phyloP scores from a whole-genome alignment of 2,888 invertebrate species.

The Hirtodrosophila confusa region DNA sequence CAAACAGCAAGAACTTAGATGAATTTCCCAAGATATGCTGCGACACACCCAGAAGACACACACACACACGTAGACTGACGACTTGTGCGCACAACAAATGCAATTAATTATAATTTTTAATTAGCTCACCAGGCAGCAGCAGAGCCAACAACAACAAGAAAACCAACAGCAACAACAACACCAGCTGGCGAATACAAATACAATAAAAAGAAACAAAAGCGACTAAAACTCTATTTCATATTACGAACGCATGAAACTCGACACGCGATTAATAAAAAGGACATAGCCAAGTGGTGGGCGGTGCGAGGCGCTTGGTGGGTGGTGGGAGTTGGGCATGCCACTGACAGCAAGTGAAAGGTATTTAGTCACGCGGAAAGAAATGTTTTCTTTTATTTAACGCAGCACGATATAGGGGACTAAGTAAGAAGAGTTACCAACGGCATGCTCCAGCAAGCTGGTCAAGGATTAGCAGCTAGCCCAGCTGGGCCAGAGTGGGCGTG shows the following conservation, averaged over 20 bases:
- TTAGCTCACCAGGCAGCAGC: constrained; percentile 62
- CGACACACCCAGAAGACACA: constrained; percentile 67
- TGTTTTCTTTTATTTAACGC: constrained; percentile 72
- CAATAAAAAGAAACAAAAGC: constrained; percentile 46
- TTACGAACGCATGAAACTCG: constrained; percentile 71
- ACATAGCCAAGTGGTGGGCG: constrained; percentile 55
- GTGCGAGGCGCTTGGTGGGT: not conserved
- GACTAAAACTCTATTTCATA: constrained; percentile 66
- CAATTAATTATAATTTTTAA: constrained; percentile 79
- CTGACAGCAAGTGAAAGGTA: constrained; percentile 79
- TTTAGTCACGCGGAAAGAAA: constrained; percentile 78
- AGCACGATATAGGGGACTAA: constrained; percentile 34
- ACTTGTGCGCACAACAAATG: constrained; percentile 72
- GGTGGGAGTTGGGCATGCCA: constrained; percentile 36
- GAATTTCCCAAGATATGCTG: constrained; percentile 79
- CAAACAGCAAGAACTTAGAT: constrained; percentile 69
- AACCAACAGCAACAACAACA: not conserved
- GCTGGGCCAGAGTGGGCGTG: constrained; percentile 1
- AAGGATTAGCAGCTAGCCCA: constrained; percentile 56
- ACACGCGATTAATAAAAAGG: constrained; percentile 75
- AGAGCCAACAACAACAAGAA: constrained; percentile 13
- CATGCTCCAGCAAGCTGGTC: constrained; percentile 61
- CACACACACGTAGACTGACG: constrained; percentile 28
- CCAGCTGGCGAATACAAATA: constrained; percentile 33
- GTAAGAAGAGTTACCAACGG: constrained; percentile 13